These are phyloP conservation scores for Pristionchus fissidentatus DNA, from an alignment of 2,888 invertebrate genomes.

Conservation along the genomic window DNA sequence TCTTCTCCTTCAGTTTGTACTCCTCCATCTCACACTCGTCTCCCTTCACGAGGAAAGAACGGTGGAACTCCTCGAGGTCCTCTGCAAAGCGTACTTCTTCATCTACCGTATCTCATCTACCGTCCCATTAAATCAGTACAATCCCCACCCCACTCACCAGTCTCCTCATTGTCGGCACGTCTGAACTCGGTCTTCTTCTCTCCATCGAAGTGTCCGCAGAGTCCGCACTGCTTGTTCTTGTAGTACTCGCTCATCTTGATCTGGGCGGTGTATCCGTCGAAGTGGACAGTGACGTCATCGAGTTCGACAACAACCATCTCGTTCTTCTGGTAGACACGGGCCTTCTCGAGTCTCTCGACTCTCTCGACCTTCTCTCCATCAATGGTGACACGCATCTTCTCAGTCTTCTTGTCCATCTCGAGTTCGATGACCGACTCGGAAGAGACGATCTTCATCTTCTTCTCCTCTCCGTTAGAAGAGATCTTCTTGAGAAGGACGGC, in stretches of 20 bases:
- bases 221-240: constrained; percentile 52
- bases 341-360: constrained; percentile 9
- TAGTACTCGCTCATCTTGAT: constrained; percentile 35
- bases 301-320: constrained; percentile 54
- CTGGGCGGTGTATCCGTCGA: constrained; percentile 44
- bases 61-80: constrained; percentile 50
- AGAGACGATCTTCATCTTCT: constrained; percentile 51
- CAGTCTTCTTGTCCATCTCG: constrained; percentile 47
- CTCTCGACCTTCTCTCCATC: constrained; percentile 44
- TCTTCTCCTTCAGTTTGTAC: constrained; percentile 19
- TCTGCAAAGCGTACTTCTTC: background rate
- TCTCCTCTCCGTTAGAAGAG: constrained; percentile 47
- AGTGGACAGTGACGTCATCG: constrained; percentile 46
- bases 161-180: constrained; percentile 53
- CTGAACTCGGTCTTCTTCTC: constrained; percentile 52
- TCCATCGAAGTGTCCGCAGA: constrained; percentile 54
- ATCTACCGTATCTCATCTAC: background rate
- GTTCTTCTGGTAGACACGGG: constrained; percentile 21
- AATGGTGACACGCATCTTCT: constrained; percentile 56
- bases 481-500: constrained; percentile 71
- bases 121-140: too few relatives aligned
- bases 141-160: constrained; percentile 44
- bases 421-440: constrained; percentile 43
- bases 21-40: constrained; percentile 49
- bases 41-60: constrained; percentile 46